A percentile compares a stretch with the other conserved stretches of the same genome.
Conservation (phyloP, 2,888 invertebrate species). For the Habrosyne pyritoides region DNA sequence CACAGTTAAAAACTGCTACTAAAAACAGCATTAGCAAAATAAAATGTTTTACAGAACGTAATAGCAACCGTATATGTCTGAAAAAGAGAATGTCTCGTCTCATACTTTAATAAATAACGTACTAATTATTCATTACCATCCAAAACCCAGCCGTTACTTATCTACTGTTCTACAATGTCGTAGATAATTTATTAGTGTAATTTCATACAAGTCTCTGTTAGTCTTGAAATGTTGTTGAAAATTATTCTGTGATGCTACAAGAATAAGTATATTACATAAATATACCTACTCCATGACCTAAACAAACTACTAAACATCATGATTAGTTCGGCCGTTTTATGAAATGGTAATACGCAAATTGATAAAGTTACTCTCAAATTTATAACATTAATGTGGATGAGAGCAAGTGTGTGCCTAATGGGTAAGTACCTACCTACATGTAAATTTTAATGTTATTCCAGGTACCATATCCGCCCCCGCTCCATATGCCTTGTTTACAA, state of each 20-base stretch:
- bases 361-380: too few relatives aligned
- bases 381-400: conserved; percentile 20
- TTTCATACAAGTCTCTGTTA: background rate
- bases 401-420: conserved; percentile 26
- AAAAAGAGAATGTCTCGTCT: too few relatives aligned
- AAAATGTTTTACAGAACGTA: too few relatives aligned
- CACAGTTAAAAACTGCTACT: too few relatives aligned
- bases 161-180: background rate
- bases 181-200: background rate
- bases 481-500: conserved; percentile 55
- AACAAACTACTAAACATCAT: too few relatives aligned
- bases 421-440: conserved; percentile 25
- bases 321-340: too few relatives aligned
- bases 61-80: too few relatives aligned
- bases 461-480: conserved; percentile 44
- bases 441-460: conserved; percentile 57
- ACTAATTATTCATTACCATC: background rate
- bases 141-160: background rate
- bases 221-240: background rate
- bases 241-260: background rate
- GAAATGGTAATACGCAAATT: too few relatives aligned
- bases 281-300: too few relatives aligned
- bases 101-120: background rate
- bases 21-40: too few relatives aligned
- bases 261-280: too few relatives aligned